A percentile compares a stretch with the other conserved stretches of the same genome.
Evolutionary conservation across 92 coral and sea anemone species (phyloP).

Genomic region (Pocillopora grandis): DNA sequence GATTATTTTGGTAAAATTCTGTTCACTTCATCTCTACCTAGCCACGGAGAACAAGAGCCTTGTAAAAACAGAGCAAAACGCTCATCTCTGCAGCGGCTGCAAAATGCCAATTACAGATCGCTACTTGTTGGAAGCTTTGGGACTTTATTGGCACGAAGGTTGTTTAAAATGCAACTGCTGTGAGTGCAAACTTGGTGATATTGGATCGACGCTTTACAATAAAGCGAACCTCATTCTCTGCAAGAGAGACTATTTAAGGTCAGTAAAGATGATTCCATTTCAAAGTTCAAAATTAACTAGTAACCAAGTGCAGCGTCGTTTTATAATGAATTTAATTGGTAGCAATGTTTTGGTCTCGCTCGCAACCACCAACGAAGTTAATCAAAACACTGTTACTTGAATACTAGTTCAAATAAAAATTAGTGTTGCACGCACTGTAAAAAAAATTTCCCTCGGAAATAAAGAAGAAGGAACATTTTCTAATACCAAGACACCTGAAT

Average conservation of each 20-base stretch:
- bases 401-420: background rate
- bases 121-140: constrained; percentile 77
- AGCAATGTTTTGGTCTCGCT: background rate
- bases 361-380: background rate
- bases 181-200: constrained; percentile 83
- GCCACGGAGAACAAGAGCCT: constrained; percentile 46
- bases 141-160: constrained; percentile 85
- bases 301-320: background rate
- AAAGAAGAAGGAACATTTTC: background rate
- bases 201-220: constrained; percentile 79
- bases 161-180: constrained; percentile 86
- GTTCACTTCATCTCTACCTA: background rate
- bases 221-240: constrained; percentile 81
- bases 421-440: background rate
- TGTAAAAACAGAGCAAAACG: constrained; percentile 19
- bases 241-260: constrained; percentile 89
- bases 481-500: background rate
- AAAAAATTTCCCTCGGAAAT: too few species aligned
- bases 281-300: background rate
- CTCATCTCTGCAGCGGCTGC: constrained; percentile 77
- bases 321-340: background rate
- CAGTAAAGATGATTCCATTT: background rate
- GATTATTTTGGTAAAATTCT: background rate
- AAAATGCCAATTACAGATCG: constrained; percentile 79
- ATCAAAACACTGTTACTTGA: background rate